A percentile compares a stretch with the other conserved stretches of the same genome.
phyloP scores from a whole-genome alignment of 2,888 invertebrate genomes.

The Caenorhabditis becei region DNA sequence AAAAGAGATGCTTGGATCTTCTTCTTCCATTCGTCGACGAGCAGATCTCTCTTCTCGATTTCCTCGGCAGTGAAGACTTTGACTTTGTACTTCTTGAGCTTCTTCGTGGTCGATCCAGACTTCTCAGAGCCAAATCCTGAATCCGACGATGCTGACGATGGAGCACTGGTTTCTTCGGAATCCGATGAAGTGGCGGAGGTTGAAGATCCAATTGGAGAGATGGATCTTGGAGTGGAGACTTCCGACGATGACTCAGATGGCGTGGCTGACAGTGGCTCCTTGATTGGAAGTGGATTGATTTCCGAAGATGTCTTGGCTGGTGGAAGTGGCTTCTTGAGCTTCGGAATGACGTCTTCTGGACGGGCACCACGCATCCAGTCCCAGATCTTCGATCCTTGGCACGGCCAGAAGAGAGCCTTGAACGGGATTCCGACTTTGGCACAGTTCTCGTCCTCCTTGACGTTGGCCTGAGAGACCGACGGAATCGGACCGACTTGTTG shows the following conservation, averaged over 20 bases:
- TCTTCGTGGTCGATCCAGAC: neutral
- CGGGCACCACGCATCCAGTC: slow-evolving; percentile 10
- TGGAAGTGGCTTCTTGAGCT: too few relatives aligned
- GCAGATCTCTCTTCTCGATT: neutral
- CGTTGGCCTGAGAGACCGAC: neutral
- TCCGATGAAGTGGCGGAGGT: neutral
- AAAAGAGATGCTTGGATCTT: neutral
- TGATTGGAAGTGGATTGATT: too few relatives aligned
- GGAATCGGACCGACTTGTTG: neutral
- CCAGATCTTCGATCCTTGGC: slow-evolving; percentile 2
- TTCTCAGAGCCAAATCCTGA: neutral
- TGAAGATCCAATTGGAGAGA: neutral
- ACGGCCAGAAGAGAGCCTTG: neutral
- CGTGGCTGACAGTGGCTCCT: too few relatives aligned
- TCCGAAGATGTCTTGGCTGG: too few relatives aligned
- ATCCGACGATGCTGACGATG: neutral
- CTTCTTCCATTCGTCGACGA: slow-evolving; percentile 11
- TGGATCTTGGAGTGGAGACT: neutral
- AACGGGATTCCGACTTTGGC: neutral
- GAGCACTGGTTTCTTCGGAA: neutral
- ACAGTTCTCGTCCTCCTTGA: neutral
- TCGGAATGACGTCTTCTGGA: neutral
- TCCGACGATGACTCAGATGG: neutral
- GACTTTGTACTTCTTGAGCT: neutral
- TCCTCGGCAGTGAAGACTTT: neutral